Conservation (phyloP, 2,113 vertebrate genomes). For the Otocyon megalotis region DNA sequence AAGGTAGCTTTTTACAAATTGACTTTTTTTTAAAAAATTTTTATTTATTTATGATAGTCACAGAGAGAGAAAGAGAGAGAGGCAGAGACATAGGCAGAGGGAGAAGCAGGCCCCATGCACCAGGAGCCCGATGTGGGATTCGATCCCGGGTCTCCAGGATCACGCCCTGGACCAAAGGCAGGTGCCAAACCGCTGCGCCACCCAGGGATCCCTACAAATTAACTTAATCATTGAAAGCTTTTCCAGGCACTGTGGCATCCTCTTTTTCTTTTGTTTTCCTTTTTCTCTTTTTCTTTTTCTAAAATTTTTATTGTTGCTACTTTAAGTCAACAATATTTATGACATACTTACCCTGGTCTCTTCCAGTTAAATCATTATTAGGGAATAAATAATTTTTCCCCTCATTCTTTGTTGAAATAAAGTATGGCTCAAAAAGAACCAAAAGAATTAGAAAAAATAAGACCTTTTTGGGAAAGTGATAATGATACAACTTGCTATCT, state of each 20-base stretch:
- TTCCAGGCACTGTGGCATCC: constrained; percentile 61
- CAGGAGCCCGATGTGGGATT: no score
- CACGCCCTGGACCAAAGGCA: no score
- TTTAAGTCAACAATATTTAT: constrained; percentile 74
- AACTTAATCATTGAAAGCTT: constrained; percentile 73
- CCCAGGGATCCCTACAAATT: no score
- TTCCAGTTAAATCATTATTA: constrained; percentile 82
- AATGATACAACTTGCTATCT: constrained; percentile 75
- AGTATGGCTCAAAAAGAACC: constrained; percentile 78
- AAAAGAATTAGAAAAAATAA: constrained; percentile 76
- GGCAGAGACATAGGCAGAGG: no score
- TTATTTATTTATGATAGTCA: no score
- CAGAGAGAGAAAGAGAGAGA: no score
- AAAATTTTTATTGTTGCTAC: constrained; percentile 82
- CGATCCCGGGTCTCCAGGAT: no score
- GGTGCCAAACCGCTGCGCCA: no score
- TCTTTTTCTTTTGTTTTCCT: neutral
- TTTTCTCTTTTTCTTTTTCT: constrained; percentile 47
- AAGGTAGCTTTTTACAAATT: constrained; percentile 76
- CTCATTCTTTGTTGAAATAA: constrained; percentile 75
- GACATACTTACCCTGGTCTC: constrained; percentile 49
- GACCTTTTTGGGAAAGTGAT: constrained; percentile 74
- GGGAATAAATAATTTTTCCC: constrained; percentile 38
- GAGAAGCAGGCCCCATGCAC: no score
- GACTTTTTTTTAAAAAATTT: no score